Base-by-base conservation (phyloP, 1,140 invertebrate genomes). In the Maconellicoccus hirsutus region DNA sequence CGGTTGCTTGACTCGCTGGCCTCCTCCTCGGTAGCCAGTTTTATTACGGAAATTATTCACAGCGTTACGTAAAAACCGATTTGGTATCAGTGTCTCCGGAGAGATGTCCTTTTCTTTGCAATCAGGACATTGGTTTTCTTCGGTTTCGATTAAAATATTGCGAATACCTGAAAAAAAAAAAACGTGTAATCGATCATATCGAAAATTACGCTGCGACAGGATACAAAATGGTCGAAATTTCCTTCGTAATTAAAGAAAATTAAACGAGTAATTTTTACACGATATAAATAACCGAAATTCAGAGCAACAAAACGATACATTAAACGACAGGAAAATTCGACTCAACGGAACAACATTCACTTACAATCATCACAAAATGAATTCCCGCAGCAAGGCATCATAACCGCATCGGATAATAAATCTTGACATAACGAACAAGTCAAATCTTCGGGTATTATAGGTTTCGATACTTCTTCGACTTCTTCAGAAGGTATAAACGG, bases 341-440 rank as follows among this genome's bases (percentile, higher is more conserved):
- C 4, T 33, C 3, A 33, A 33, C 3, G 12, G 29, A 33, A 33
- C 3, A 33, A 33, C 29, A 33, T 33, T 33, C 26, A 81, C 88
- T 86, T 86, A 93, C 96, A 98, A 81, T 98, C 95, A 83, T 98
- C 96, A 82, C 96, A 99, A 81, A 96, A 98, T 25, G 94, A 96
- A 79, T 94, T 94, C 19, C 94, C 95, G 80, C 96, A 99, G 78
- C 96, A 98, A 0, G 93, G 93, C 78, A 96, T 95, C 84, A 98
- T 89, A 14, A 98, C 94, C 70, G 96, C 95, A 82, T 98, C 96
- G 0, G 88, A 89, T 70, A 98, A 83, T n/a, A 98, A 80, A 80
- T 97, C 93, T 70, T 92, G 87, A 80, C 96, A 98, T 39, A 98
- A 85, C 42, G 85, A 89, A 80, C 96, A 98, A 42, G 93, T 80